Conservation (phyloP, 1,140 invertebrate genomes). For the Belonocnema kinseyi region DNA sequence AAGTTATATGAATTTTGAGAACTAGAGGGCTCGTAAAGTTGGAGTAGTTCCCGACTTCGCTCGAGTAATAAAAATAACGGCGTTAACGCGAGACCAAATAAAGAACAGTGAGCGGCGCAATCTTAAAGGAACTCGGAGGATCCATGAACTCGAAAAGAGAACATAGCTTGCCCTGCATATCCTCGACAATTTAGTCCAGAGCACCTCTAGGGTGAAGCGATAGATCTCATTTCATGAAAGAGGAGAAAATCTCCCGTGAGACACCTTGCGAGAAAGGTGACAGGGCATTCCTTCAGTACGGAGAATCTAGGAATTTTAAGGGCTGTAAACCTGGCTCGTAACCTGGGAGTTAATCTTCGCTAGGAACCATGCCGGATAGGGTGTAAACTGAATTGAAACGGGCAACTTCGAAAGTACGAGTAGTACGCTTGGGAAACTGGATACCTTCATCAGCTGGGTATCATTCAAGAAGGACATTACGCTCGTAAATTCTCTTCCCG, state of each 20-base stretch:
- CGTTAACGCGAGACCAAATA: slow-evolving; percentile 22
- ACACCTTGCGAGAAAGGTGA: not conserved
- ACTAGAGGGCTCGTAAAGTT: too few relatives aligned
- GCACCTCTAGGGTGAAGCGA: not conserved
- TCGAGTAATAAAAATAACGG: slow-evolving; percentile 1
- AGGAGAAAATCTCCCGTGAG: not conserved
- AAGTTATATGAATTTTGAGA: not conserved
- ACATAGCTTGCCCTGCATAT: slow-evolving; percentile 15
- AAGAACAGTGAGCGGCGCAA: slow-evolving; percentile 7
- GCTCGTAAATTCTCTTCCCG: too few relatives aligned
- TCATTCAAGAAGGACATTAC: too few relatives aligned
- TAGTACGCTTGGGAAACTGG: too few relatives aligned
- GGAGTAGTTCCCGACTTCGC: not conserved
- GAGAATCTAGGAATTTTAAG: not conserved
- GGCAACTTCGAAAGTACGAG: too few relatives aligned
- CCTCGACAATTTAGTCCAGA: not conserved
- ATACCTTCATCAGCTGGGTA: too few relatives aligned
- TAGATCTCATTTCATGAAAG: not conserved
- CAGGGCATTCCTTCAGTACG: not conserved
- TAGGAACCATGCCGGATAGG: too few relatives aligned
- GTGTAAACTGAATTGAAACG: not conserved
- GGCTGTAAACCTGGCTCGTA: too few relatives aligned
- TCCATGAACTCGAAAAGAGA: not conserved
- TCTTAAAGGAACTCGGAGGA: not conserved
- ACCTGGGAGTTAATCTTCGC: too few relatives aligned